Evolutionary conservation across 2,888 invertebrate species (phyloP), one percentile per base, ranked within the genome.

Genomic region (Colletes collaris): DNA sequence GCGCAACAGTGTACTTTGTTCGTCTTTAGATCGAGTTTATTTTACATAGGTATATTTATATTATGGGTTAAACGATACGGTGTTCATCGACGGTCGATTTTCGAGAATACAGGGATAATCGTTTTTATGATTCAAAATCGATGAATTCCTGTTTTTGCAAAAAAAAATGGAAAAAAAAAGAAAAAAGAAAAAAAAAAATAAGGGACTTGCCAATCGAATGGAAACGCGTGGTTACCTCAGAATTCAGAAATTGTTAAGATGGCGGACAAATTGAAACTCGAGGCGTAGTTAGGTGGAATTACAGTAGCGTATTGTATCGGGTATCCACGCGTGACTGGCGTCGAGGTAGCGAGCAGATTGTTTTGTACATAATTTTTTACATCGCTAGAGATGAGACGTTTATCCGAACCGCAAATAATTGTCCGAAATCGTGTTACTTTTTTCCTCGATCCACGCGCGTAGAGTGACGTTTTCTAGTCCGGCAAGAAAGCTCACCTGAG

Each of bases 41-140:
- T 87, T 82, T 84, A 83, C 84, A 84, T 80, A 81, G 82, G 79
- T 86, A 81, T 64, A 62, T 69, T 63, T 85, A 85, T 73, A 79
- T 80, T 74, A 67, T 78, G 82, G 74, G 37, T 76, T 79, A 80
- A 76, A 55, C 60, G 72, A 85, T 83, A 81, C 85, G 50, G 44
- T 63, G 53, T 69, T 55, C 16, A 52, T 62, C n/a, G 56, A 37
- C 5, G 37, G 59, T 58, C 59, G 16, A 46, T 46, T 76, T 50
- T 10, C 53, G 37, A n/a, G 27, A 27, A 16, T 37, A 13, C 19
- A 59, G 16, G 16, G 53, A 44, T 10, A 46, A n/a, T 60, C 46
- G 37, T 56, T 66, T 40, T 65, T 63, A 62, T 27, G 49, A 64
- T 27, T 52, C 52, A 16, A 53, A 53, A 49, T 63, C 49, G 49